Percentiles rank a stretch among this genome's conserved stretches.
These are phyloP conservation scores for Yponomeuta cagnagella DNA, from an alignment of 2,888 invertebrate genomes.

Conservation along the genomic window DNA sequence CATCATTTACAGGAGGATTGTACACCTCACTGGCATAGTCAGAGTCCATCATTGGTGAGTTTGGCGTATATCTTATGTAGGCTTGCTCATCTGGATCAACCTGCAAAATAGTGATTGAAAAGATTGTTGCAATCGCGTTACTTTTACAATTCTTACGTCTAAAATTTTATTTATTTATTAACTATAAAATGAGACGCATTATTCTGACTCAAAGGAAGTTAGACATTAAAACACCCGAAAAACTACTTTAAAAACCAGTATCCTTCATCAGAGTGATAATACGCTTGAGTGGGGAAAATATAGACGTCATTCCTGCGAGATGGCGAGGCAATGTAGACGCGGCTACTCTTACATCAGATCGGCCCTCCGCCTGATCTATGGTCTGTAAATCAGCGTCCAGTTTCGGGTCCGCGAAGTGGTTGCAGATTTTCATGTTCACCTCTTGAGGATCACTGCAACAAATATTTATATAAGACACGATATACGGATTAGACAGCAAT, in stretches of 20 bases:
- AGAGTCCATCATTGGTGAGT: constrained; percentile 75
- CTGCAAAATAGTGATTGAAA: constrained; percentile 28
- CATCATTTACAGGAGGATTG: constrained; percentile 79
- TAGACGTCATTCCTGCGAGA: too few species aligned
- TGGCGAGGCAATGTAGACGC: too few species aligned
- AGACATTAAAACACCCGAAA: too few species aligned
- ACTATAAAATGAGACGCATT: too few species aligned
- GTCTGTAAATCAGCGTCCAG: constrained; percentile 32
- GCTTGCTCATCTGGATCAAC: constrained; percentile 83
- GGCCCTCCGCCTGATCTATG: constrained; percentile 28
- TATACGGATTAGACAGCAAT: too few species aligned
- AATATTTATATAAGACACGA: constrained; percentile 7
- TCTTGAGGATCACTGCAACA: constrained; percentile 47
- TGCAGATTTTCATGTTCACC: constrained; percentile 59
- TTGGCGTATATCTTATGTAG: constrained; percentile 86
- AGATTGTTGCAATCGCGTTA: constrained; percentile 1
- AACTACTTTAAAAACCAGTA: too few species aligned
- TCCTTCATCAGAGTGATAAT: too few species aligned
- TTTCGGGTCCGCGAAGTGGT: constrained; percentile 59
- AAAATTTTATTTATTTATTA: too few species aligned
- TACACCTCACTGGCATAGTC: constrained; percentile 89
- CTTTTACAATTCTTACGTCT: neutral
- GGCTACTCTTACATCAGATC: constrained; percentile 24
- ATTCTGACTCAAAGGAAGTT: too few species aligned
- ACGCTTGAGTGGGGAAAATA: too few species aligned